Evolutionary conservation across 2,888 invertebrate species (phyloP).

Genomic region (Volucella bombylans): DNA sequence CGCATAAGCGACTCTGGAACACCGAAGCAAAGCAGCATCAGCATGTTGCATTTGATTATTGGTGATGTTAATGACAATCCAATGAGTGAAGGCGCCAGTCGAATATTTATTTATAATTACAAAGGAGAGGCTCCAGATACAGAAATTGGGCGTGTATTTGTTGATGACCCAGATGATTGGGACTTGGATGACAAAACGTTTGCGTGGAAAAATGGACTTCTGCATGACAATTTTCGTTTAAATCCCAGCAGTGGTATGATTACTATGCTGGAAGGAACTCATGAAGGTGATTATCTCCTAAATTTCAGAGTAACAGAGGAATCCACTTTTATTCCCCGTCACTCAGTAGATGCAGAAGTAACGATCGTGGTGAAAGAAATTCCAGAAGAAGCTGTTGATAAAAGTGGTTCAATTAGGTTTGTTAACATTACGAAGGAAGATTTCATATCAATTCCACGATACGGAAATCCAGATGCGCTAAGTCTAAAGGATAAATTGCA

Average conservation of each 20-base stretch:
- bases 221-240: conserved; percentile 88
- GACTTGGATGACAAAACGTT: conserved; percentile 96
- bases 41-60: conserved; percentile 93
- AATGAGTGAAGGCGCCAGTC: conserved; percentile 93
- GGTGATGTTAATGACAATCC: conserved; percentile 97
- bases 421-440: conserved; percentile 91
- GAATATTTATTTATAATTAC: conserved; percentile 97
- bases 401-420: conserved; percentile 95
- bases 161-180: conserved; percentile 98
- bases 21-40: conserved; percentile 89
- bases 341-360: conserved; percentile 92
- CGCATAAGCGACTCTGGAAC: conserved; percentile 93
- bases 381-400: conserved; percentile 94
- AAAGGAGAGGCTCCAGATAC: conserved; percentile 91
- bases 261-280: conserved; percentile 90
- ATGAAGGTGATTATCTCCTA: conserved; percentile 89
- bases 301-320: conserved; percentile 90
- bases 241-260: conserved; percentile 92
- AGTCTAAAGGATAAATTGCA: conserved; percentile 83
- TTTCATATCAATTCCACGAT: conserved; percentile 86
- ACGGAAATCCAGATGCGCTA: conserved; percentile 77
- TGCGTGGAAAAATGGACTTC: conserved; percentile 84
- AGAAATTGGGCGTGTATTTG: conserved; percentile 93
- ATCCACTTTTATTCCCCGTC: conserved; percentile 84
- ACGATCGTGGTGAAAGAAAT: conserved; percentile 93